phyloP scores from a whole-genome alignment of 35 echinoderm and acorn worm genomes.

The Lytechinus variegatus region DNA sequence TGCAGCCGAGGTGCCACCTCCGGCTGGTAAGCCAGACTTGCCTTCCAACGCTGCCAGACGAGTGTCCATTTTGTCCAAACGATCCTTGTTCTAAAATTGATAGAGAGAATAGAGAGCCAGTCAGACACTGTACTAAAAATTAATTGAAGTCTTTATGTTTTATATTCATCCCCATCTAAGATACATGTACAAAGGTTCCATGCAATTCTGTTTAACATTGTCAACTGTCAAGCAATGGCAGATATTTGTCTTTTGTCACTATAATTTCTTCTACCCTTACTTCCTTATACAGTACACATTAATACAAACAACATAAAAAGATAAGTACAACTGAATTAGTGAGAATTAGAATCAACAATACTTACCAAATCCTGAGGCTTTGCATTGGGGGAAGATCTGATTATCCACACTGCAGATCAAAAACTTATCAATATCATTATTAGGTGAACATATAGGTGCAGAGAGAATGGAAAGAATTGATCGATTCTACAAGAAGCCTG shows the following conservation, averaged over 20 bases:
- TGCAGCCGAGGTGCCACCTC: neutral
- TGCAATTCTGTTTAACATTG: no score
- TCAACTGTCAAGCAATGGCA: no score
- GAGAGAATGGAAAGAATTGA: neutral
- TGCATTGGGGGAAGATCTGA: neutral
- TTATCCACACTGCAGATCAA: neutral
- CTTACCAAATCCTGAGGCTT: neutral
- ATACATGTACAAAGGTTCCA: no score
- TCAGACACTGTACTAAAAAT: neutral
- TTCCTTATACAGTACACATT: neutral
- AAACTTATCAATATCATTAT: neutral
- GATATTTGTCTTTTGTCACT: no score
- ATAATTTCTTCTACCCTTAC: no score
- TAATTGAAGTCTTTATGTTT: neutral
- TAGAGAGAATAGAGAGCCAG: neutral
- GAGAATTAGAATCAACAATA: neutral
- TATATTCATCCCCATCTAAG: no score
- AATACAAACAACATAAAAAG: neutral
- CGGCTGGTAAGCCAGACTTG: constrained; percentile 25
- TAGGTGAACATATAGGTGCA: neutral
- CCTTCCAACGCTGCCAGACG: constrained; percentile 1
- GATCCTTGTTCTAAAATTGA: constrained; percentile 17
- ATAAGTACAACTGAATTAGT: neutral
- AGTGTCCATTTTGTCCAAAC: neutral
- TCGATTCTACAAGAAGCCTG: no score